Base-by-base conservation (phyloP, 2,797 vertebrate genomes). In the Aulostomus chinensis region DNA sequence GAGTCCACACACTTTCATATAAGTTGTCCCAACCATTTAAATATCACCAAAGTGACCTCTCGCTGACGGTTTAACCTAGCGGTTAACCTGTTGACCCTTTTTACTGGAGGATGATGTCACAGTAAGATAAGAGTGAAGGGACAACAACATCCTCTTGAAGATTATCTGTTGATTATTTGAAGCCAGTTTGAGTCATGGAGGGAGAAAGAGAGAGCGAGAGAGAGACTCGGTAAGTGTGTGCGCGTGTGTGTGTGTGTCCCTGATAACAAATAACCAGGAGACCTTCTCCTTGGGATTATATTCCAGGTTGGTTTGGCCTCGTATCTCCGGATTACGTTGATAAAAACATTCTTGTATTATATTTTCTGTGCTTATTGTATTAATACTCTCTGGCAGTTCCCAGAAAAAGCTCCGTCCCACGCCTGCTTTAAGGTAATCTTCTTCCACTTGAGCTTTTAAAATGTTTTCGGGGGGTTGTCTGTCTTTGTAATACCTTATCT, bases 261-360 rank as follows among this genome's bases (percentile, higher is more conserved):
- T 63, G 70, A 77, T 84, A 69, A 74, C 78, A 78, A 73, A 84
- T 83, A 82, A 82, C 78, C 81, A 70, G 61, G 73, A 65, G 77
- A 80, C 59, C 79, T 84, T 76, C 83, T 92, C 76, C 88, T 91
- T 91, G 78, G 88, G 89, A 92, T 91, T 91, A 92, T 75, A 76
- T 78, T 73, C 64, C 85, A 86, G 90, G 86, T 89, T 86, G 66
- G 74, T 76, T 75, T 37, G 43, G 70, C 73, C 66, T 90, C 87
- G 89, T 91, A 80, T 74, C 81, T 65, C 53, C 52, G 87, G 90
- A 91, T 92, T 91, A 91, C 43, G 85, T 86, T 86, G 84, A 89
- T 87, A 84, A 86, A 89, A 92, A 90, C 85, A 90, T 89, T 89
- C 87, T 89, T 90, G 86, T 87, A 88, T 91, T 89, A 89, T 91